Evolutionary conservation across 2,888 invertebrate species (phyloP).

Genomic region (Heliconius ethilla): DNA sequence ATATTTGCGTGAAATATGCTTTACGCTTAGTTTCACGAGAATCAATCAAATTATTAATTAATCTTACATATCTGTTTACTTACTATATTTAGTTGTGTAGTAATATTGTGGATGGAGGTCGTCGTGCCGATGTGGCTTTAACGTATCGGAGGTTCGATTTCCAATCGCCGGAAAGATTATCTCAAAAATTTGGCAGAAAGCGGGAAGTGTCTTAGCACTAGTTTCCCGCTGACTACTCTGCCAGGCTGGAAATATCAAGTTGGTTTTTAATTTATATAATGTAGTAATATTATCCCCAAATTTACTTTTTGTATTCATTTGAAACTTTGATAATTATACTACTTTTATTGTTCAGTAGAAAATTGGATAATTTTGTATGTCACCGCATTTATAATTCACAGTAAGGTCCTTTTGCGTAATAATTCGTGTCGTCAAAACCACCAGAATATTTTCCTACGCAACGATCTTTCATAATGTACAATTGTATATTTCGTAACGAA

Average conservation of each 20-base stretch:
- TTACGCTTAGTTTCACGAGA: slow-evolving; percentile 7
- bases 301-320: neutral
- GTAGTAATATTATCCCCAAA: neutral
- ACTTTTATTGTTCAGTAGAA: slow-evolving; percentile 25
- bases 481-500: slow-evolving; percentile 35
- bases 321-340: neutral
- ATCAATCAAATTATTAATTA: slow-evolving; percentile 2
- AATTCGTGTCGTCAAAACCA: slow-evolving; percentile 56
- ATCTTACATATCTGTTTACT: neutral
- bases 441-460: slow-evolving; percentile 49
- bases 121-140: neutral
- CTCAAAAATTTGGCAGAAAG: neutral
- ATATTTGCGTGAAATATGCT: slow-evolving; percentile 19
- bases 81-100: neutral
- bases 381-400: slow-evolving; percentile 69
- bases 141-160: neutral
- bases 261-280: too few species aligned
- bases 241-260: neutral
- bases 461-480: slow-evolving; percentile 34
- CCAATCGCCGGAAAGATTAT: neutral
- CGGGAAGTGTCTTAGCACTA: neutral
- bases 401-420: slow-evolving; percentile 58
- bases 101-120: neutral
- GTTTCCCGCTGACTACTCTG: neutral
- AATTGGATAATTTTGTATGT: slow-evolving; percentile 74